Evolutionary conservation across 2,888 invertebrate genomes (phyloP).

Genomic region (Cephus pygmeus): DNA sequence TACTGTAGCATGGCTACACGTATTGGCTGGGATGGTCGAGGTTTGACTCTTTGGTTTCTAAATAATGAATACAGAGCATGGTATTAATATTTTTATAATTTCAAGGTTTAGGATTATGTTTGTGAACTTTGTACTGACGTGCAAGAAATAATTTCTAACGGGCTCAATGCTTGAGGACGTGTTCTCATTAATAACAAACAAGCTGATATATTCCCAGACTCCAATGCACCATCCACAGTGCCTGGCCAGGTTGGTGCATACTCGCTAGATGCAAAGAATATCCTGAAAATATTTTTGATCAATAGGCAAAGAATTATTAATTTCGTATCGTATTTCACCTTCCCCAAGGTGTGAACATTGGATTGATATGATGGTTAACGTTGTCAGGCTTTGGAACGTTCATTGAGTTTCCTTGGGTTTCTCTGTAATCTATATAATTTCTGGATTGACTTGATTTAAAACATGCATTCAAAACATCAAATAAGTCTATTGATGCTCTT

Average conservation of each 20-base stretch:
- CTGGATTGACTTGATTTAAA: slow-evolving; percentile 23
- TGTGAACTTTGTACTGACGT: slow-evolving; percentile 16
- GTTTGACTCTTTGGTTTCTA: neutral
- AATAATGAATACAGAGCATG: neutral
- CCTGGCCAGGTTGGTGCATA: slow-evolving; percentile 51
- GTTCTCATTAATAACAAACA: slow-evolving; percentile 34
- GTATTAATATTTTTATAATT: neutral
- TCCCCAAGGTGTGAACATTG: slow-evolving; percentile 27
- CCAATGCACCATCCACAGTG: slow-evolving; percentile 49
- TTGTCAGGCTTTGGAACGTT: slow-evolving; percentile 40
- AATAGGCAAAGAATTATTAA: neutral
- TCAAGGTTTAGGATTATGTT: neutral
- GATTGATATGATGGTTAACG: slow-evolving; percentile 30
- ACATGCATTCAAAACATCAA: slow-evolving; percentile 24
- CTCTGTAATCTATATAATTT: slow-evolving; percentile 10
- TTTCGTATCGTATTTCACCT: slow-evolving; percentile 19
- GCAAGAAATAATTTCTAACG: slow-evolving; percentile 21
- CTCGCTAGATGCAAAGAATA: slow-evolving; percentile 52
- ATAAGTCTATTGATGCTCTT: slow-evolving; percentile 1
- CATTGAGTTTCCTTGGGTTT: slow-evolving; percentile 34
- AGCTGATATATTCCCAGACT: slow-evolving; percentile 46
- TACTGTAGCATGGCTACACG: neutral
- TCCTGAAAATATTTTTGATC: slow-evolving; percentile 26
- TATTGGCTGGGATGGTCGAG: neutral
- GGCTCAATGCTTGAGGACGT: slow-evolving; percentile 46